These are phyloP conservation scores for Carabus problematicus DNA, from an alignment of 2,888 invertebrate species.

Conservation along the genomic window DNA sequence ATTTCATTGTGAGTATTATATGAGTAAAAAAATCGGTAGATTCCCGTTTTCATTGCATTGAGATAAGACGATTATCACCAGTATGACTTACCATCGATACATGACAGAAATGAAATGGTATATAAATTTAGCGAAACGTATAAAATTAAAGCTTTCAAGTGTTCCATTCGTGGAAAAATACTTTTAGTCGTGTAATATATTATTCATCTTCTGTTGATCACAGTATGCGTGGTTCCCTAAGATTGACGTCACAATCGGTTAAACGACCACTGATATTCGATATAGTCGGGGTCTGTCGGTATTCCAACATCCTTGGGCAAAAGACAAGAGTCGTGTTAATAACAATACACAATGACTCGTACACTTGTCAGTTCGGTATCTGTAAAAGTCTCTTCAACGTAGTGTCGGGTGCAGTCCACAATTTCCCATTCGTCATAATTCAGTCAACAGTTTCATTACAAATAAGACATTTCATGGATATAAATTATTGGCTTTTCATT, in stretches of 20 bases:
- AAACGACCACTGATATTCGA: conserved; percentile 55
- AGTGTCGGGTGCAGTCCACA: too few relatives aligned
- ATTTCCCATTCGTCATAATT: too few relatives aligned
- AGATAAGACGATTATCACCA: conserved; percentile 19
- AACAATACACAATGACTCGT: conserved; percentile 12
- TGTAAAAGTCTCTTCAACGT: too few relatives aligned
- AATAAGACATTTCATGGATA: conserved; percentile 23
- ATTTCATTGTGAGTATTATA: conserved; percentile 20
- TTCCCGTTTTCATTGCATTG: not conserved
- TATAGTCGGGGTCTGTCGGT: conserved; percentile 53
- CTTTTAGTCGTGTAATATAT: conserved; percentile 7
- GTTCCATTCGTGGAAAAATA: not conserved
- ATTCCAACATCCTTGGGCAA: conserved; percentile 54
- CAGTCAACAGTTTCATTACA: too few relatives aligned
- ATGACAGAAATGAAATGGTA: conserved; percentile 8
- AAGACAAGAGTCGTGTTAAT: conserved; percentile 49
- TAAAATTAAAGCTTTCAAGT: conserved; percentile 37
- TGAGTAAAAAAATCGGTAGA: conserved; percentile 6
- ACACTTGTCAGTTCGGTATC: too few relatives aligned
- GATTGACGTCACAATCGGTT: conserved; percentile 48
- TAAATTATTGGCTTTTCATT: conserved; percentile 40
- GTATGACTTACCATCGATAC: conserved; percentile 22
- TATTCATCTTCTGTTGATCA: conserved; percentile 27
- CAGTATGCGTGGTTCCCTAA: conserved; percentile 18
- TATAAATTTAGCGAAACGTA: conserved; percentile 13